phyloP scores from a whole-genome alignment of 2,113 vertebrate species.

The Morphnarchus princeps region DNA sequence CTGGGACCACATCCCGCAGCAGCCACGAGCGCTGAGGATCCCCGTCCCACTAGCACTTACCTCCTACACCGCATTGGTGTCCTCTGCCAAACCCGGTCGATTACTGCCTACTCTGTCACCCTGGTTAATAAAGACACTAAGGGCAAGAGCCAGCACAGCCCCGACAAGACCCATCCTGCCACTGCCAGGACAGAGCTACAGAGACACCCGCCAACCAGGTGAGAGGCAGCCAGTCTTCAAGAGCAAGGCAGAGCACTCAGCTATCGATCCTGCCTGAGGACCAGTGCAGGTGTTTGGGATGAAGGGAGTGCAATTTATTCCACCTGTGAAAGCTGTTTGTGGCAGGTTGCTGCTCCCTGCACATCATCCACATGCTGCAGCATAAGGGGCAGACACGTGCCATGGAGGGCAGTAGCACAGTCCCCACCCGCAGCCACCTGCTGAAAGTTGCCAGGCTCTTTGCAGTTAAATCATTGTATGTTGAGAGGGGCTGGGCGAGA shows the following conservation, averaged over 20 bases:
- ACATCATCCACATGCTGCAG: neutral
- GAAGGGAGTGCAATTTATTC: neutral
- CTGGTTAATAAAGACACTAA: neutral
- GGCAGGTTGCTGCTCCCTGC: neutral
- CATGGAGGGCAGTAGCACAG: rapidly evolving
- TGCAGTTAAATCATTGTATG: neutral
- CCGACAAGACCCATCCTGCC: neutral
- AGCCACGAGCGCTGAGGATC: neutral
- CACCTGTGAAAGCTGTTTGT: neutral
- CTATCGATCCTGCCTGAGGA: neutral
- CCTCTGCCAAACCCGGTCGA: neutral
- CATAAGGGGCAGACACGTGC: neutral
- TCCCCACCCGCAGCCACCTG: neutral
- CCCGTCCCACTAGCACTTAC: neutral
- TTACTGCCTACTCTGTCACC: neutral
- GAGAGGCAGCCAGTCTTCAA: neutral
- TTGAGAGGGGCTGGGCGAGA: neutral
- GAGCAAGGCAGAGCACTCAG: neutral
- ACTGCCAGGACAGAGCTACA: neutral
- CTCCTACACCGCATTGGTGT: neutral
- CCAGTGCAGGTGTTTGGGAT: neutral
- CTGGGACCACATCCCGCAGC: neutral
- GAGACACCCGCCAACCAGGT: rapidly evolving
- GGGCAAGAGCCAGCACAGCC: neutral
- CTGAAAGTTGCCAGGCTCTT: neutral